phyloP scores from a whole-genome alignment of 2,113 vertebrate genomes.

The Lanius ludovicianus region DNA sequence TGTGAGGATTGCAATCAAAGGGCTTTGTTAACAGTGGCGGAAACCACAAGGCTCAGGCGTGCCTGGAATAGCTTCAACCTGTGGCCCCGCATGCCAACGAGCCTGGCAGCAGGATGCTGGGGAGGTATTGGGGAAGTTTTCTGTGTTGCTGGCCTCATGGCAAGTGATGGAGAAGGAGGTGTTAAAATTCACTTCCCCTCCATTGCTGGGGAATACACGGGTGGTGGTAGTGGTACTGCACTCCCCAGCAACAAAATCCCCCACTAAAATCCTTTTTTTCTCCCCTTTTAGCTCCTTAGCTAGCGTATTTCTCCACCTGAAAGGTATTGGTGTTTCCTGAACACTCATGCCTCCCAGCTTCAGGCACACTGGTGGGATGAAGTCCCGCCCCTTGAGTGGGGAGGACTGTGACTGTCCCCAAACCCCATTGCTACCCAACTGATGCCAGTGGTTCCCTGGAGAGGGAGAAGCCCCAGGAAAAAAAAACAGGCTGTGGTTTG shows the following conservation, averaged over 20 bases:
- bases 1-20: constrained; percentile 51
- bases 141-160: not conserved
- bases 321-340: not conserved
- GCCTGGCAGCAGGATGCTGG: not conserved
- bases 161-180: not conserved
- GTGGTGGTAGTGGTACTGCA: not conserved
- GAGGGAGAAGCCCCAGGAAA: not conserved
- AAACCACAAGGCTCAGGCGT: not conserved
- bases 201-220: rapidly evolving
- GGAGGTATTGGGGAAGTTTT: not conserved
- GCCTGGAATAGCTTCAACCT: not conserved
- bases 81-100: not conserved
- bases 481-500: not conserved
- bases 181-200: not conserved
- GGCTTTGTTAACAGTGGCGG: constrained; percentile 3
- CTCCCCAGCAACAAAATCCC: not conserved
- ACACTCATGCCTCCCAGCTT: rapidly evolving
- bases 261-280: not conserved
- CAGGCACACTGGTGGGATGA: rapidly evolving
- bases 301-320: not conserved
- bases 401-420: not conserved
- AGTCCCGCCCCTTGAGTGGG: rapidly evolving
- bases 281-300: not conserved
- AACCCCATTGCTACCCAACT: rapidly evolving
- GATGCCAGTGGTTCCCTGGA: rapidly evolving